Evolutionary conservation across 2,797 vertebrate genomes (phyloP).

Genomic region (Pseudochromis fuscus): DNA sequence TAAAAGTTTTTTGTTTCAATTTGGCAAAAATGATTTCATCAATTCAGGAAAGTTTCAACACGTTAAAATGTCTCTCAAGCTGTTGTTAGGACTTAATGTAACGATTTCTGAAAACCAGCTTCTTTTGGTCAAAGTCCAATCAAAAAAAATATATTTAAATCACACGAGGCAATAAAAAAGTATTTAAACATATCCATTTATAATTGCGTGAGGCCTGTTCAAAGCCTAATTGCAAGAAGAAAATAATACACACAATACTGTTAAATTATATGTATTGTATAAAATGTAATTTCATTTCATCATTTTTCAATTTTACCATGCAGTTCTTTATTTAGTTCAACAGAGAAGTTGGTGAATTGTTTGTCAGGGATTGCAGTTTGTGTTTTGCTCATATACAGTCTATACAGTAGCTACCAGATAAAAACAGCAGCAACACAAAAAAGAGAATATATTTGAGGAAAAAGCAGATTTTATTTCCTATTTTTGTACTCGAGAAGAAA

Average conservation of each 20-base stretch:
- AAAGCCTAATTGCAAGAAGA: neutral
- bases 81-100: too few relatives aligned
- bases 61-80: too few relatives aligned
- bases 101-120: too few relatives aligned
- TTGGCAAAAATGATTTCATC: constrained; percentile 14
- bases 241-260: neutral
- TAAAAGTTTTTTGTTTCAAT: constrained; percentile 11
- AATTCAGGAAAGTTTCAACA: neutral
- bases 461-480: constrained; percentile 50
- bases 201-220: neutral
- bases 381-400: constrained; percentile 5
- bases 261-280: neutral
- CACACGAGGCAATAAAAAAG: neutral
- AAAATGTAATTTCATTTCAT: neutral
- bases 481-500: constrained; percentile 70
- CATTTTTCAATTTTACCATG: neutral
- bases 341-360: constrained; percentile 5
- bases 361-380: constrained; percentile 10
- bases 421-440: constrained; percentile 29
- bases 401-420: constrained; percentile 35
- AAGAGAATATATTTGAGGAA: constrained; percentile 33
- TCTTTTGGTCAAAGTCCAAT: too few relatives aligned
- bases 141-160: constrained; percentile 1
- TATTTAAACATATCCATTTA: neutral
- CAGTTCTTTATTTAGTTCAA: neutral